Conservation (phyloP, 1,140 invertebrate genomes). For the Cotesia vestalis region DNA sequence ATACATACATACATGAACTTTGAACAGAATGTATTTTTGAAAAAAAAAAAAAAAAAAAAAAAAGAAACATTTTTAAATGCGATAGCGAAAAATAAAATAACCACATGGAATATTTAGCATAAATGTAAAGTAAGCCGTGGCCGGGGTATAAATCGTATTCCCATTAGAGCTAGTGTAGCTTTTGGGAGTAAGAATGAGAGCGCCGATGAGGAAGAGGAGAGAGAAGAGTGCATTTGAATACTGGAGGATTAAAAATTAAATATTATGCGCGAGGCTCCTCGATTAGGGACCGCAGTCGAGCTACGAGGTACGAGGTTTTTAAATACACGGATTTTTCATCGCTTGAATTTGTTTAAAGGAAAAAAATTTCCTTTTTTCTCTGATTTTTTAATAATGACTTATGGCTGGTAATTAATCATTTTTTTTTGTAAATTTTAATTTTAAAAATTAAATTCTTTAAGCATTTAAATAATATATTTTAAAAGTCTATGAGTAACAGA, state of each 20-base stretch:
- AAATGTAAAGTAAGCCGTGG: slow-evolving; percentile 48
- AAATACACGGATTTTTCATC: background rate
- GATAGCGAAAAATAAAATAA: background rate
- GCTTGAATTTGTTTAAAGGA: too few relatives aligned
- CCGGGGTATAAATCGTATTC: slow-evolving; percentile 46
- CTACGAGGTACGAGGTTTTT: background rate
- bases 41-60: slow-evolving; percentile 1
- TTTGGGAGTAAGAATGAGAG: slow-evolving; percentile 24
- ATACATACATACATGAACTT: too few relatives aligned
- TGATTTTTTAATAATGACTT: too few relatives aligned
- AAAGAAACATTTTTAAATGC: background rate
- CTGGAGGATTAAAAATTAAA: slow-evolving; percentile 47
- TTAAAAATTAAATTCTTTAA: too few relatives aligned
- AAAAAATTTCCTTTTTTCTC: too few relatives aligned
- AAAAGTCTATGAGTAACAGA: too few relatives aligned
- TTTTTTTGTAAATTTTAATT: too few relatives aligned
- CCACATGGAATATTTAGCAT: slow-evolving; percentile 43
- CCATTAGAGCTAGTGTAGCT: slow-evolving; percentile 40
- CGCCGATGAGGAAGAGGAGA: background rate
- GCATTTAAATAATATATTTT: too few relatives aligned
- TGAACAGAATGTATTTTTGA: too few relatives aligned
- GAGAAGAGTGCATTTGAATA: slow-evolving; percentile 42
- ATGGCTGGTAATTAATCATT: too few relatives aligned
- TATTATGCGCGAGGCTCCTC: slow-evolving; percentile 39
- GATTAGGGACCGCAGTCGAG: slow-evolving; percentile 28